Percentiles rank a stretch among this genome's conserved stretches.
Conservation (phyloP, 2,888 invertebrate species). For the Microctonus brassicae region DNA sequence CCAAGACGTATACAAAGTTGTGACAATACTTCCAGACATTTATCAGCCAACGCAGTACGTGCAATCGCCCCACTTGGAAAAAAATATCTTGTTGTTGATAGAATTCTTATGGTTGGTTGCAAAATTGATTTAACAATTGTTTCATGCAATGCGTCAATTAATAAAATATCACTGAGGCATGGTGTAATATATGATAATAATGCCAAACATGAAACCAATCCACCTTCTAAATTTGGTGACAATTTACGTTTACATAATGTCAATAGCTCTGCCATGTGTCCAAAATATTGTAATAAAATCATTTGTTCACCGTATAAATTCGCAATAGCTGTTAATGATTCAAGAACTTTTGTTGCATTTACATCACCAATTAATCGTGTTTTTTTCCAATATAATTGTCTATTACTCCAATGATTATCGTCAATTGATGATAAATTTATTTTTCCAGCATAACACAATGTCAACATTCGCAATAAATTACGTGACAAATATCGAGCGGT, state of each 20-base stretch:
- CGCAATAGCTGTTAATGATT: conserved; percentile 90
- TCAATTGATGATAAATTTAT: conserved; percentile 76
- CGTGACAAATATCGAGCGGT: conserved; percentile 91
- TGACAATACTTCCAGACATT: conserved; percentile 86
- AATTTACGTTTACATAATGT: conserved; percentile 84
- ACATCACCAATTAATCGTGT: conserved; percentile 82
- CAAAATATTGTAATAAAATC: conserved; percentile 89
- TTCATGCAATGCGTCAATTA: conserved; percentile 93
- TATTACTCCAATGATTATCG: conserved; percentile 67
- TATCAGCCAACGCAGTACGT: conserved; percentile 82
- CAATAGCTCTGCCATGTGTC: conserved; percentile 89
- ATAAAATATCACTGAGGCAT: conserved; percentile 83
- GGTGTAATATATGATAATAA: conserved; percentile 85
- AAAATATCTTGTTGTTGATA: conserved; percentile 82
- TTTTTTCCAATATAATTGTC: conserved; percentile 76
- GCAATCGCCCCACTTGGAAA: conserved; percentile 87
- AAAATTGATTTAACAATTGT: conserved; percentile 86
- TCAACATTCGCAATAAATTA: conserved; percentile 93
- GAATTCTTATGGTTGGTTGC: conserved; percentile 83
- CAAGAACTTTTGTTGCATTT: conserved; percentile 88
- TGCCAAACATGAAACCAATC: conserved; percentile 86
- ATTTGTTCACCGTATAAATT: conserved; percentile 92
- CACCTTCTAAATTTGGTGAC: conserved; percentile 88
- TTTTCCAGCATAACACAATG: conserved; percentile 90
- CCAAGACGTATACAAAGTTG: conserved; percentile 84